Percentiles rank a stretch among this genome's conserved stretches.
These are phyloP conservation scores for Crematogaster levior DNA, from an alignment of 2,888 invertebrate species.

Conservation along the genomic window DNA sequence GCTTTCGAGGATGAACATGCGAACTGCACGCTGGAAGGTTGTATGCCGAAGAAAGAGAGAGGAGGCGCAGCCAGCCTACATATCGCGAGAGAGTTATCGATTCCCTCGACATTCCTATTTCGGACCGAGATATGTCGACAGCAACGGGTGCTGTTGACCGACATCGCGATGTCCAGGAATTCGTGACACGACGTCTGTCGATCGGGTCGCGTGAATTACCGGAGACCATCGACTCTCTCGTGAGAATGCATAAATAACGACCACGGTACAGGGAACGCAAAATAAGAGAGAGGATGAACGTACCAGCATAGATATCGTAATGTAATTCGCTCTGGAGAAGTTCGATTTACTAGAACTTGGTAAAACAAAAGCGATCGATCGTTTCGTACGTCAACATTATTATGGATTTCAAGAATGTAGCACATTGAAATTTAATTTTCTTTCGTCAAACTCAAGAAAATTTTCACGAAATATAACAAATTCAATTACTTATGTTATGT, in stretches of 20 bases:
- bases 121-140: conserved; percentile 53
- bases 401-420: background rate
- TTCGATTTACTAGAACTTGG: background rate
- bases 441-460: background rate
- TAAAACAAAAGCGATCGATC: background rate
- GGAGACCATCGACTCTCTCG: conserved; percentile 28
- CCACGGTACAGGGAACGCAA: background rate
- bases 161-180: conserved; percentile 57
- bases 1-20: background rate
- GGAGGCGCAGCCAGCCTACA: conserved; percentile 38
- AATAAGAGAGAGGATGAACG: conserved; percentile 23
- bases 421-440: background rate
- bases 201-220: conserved; percentile 32
- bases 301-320: background rate
- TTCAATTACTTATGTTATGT: background rate
- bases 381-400: background rate
- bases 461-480: background rate
- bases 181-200: conserved; percentile 44
- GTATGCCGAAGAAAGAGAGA: conserved; percentile 27
- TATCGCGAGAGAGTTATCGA: conserved; percentile 57
- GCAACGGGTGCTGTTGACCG: conserved; percentile 52
- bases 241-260: conserved; percentile 51
- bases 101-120: conserved; percentile 58
- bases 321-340: background rate
- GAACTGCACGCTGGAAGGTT: background rate